phyloP scores from a whole-genome alignment of 2,797 vertebrate genomes.

The Alca torda region DNA sequence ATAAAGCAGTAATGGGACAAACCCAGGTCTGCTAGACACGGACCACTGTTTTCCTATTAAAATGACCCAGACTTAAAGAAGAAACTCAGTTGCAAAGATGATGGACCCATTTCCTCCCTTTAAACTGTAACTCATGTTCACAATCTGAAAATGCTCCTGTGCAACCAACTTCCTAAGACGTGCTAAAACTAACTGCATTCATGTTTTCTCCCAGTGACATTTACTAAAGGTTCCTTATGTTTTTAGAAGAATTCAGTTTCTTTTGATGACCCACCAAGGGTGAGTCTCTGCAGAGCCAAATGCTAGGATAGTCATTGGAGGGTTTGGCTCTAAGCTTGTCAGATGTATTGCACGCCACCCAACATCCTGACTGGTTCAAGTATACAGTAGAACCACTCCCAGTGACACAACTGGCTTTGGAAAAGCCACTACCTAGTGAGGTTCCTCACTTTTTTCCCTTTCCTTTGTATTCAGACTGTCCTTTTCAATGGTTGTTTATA shows the following conservation, averaged over 20 bases:
- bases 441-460: not conserved
- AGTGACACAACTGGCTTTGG: not conserved
- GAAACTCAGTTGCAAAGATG: not conserved
- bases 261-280: not conserved
- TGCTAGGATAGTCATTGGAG: rapidly evolving
- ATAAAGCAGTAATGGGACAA: not conserved
- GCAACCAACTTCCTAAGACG: not conserved
- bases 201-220: not conserved
- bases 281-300: not conserved
- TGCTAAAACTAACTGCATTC: not conserved
- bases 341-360: not conserved
- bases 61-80: not conserved
- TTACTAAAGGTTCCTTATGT: not conserved
- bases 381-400: not conserved
- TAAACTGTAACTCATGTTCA: not conserved
- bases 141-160: not conserved
- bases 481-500: not conserved
- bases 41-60: not conserved
- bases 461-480: not conserved
- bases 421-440: not conserved
- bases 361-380: not conserved
- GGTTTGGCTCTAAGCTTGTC: not conserved
- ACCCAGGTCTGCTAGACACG: not conserved
- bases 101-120: not conserved
- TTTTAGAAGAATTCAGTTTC: not conserved